A percentile compares a stretch with the other conserved stretches of the same genome.
These are phyloP conservation scores for Puntigrus tetrazona DNA, from an alignment of 2,113 vertebrate genomes.

Conservation along the genomic window DNA sequence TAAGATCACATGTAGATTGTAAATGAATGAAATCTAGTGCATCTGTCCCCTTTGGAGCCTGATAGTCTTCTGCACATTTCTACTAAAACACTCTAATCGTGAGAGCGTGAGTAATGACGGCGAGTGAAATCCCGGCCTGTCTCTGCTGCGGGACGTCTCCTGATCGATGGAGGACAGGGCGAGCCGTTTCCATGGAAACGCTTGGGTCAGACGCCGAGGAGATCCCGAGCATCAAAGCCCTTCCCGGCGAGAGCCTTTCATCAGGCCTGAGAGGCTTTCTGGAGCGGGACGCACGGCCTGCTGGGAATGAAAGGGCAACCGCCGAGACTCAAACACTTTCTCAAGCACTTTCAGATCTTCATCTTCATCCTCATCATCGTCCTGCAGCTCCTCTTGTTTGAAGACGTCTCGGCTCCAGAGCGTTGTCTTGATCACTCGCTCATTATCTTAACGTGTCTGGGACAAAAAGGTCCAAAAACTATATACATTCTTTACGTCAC, in stretches of 20 bases:
- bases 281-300: constrained; percentile 21
- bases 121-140: neutral
- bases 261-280: neutral
- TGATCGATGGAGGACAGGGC: neutral
- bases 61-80: too few species aligned
- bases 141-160: neutral
- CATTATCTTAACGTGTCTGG: neutral
- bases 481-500: neutral
- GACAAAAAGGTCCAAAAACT: too few species aligned
- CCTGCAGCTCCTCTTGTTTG: neutral
- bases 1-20: neutral
- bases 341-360: constrained; percentile 35
- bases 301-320: constrained; percentile 38
- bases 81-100: neutral
- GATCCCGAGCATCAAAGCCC: constrained; percentile 31
- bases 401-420: neutral
- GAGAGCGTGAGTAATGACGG: neutral
- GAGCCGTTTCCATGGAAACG: constrained; percentile 41
- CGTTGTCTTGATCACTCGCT: neutral
- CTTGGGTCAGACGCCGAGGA: constrained; percentile 1
- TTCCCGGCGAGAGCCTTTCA: constrained; percentile 40
- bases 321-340: constrained; percentile 24
- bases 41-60: neutral
- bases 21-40: neutral
- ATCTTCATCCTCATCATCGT: neutral